Base-by-base conservation (phyloP, 2,888 invertebrate genomes). In the Exephanes ischioxanthus region DNA sequence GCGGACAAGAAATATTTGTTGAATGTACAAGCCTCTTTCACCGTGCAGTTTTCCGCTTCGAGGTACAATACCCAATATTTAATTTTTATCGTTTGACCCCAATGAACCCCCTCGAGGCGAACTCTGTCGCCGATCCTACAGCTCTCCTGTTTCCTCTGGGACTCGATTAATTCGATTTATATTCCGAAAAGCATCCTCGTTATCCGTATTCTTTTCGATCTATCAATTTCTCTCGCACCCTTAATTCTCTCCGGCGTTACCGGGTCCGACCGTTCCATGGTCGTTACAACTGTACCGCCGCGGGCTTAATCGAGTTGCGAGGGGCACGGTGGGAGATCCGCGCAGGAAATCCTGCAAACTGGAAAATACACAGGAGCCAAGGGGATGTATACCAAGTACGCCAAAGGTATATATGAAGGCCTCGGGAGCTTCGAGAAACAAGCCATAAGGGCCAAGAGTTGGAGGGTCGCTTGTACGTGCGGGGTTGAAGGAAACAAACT, bases 381-480 rank as follows among this genome's bases (percentile, higher is more conserved):
- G 70, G 51, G 51, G 30, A n/a, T 41, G 58, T 48, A 58, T 76
- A 61, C 19, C 37, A 33, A 76, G 63, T 70, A 75, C 48, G 30
- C 26, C 30, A 41, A 26, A 61, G 70, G 67, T 61, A 61, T 70
- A 37, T 33, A 19, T 61, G 45, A 48, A 48, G 77, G n/a, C 41
- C 84, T 72, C 68, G 51, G 81, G 84, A 84, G 84, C 33, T 66
- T 80, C 30, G 71, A 66, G 77, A 84, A 81, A 84, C 84, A 81
- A 84, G 80, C 77, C 76, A 84, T 72, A 85, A 85, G 87, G 85
- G 81, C 73, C 82, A 70, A 80, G 82, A 87, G 83, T 85, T 84
- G 70, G 85, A 80, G 86, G 87, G 84, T 85, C 76, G 79, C 82
- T 85, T 67, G 80, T 87, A 80, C 84, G 80, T 80, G 84, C 58